Percentiles rank a stretch among this genome's conserved stretches.
These are phyloP conservation scores for Triplophysa dalaica DNA, from an alignment of 2,113 vertebrate genomes.

Conservation along the genomic window DNA sequence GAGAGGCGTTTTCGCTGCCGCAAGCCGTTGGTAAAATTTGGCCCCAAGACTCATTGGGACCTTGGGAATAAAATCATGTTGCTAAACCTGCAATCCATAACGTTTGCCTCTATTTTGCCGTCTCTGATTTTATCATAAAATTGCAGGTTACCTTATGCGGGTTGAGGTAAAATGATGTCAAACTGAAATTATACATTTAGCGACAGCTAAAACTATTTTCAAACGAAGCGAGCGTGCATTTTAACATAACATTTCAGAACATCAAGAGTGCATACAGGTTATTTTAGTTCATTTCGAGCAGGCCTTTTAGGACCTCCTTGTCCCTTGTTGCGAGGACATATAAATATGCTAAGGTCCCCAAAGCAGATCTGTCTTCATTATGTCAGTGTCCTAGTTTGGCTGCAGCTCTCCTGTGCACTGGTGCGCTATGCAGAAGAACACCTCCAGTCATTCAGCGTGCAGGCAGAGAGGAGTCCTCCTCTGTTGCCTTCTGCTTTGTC, in stretches of 20 bases:
- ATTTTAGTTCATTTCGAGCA: constrained; percentile 5
- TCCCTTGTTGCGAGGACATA: constrained; percentile 19
- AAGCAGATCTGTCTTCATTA: constrained; percentile 62
- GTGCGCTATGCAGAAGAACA: constrained; percentile 24
- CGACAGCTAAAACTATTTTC: too few relatives aligned
- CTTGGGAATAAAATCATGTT: too few relatives aligned
- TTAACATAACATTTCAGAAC: not conserved
- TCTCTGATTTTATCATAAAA: too few relatives aligned
- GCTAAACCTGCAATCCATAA: too few relatives aligned
- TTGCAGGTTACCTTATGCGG: too few relatives aligned
- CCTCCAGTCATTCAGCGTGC: constrained; percentile 16
- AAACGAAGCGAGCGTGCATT: not conserved
- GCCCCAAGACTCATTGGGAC: too few relatives aligned
- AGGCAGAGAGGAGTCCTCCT: constrained; percentile 4
- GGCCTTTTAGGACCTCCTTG: not conserved
- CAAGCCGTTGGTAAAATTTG: too few relatives aligned
- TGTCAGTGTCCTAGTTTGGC: constrained; percentile 53
- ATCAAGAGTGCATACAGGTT: not conserved
- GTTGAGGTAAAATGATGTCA: too few relatives aligned
- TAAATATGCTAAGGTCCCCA: constrained; percentile 42
- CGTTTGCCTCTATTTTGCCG: too few relatives aligned
- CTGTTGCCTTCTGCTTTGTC: constrained; percentile 43
- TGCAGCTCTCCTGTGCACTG: constrained; percentile 16
- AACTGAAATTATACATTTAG: too few relatives aligned
- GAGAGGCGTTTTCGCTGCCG: too few relatives aligned